Percentiles rank a stretch among this genome's conserved stretches.
These are phyloP conservation scores for Priapulus caudatus DNA, from an alignment of 2,888 invertebrate genomes.

Conservation along the genomic window DNA sequence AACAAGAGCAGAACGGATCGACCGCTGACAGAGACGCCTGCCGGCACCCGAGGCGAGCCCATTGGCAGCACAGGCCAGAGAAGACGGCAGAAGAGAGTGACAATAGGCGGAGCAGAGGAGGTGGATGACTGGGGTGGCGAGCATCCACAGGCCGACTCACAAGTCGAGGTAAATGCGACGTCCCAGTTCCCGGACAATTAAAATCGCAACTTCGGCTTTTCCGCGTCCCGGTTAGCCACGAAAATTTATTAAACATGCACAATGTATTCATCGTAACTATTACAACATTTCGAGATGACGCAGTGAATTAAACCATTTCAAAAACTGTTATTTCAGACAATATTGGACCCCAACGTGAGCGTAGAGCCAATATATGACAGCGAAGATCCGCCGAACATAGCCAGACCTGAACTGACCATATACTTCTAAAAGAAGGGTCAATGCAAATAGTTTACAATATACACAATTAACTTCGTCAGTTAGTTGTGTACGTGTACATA, in stretches of 20 bases:
- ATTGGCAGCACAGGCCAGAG: neutral
- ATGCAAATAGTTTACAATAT: too few species aligned
- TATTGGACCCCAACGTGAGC: slow-evolving; percentile 1
- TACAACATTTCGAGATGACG: too few species aligned
- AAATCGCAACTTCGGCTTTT: too few species aligned
- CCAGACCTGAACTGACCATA: neutral
- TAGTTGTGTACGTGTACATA: too few species aligned
- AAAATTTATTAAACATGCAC: too few species aligned
- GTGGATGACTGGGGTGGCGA: neutral
- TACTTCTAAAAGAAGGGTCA: neutral
- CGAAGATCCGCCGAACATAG: neutral
- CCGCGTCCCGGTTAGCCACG: too few species aligned
- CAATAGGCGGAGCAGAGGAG: slow-evolving; percentile 3
- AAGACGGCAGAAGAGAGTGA: neutral
- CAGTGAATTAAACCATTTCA: too few species aligned
- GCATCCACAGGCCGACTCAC: neutral
- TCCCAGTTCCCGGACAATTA: too few species aligned
- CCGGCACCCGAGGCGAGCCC: neutral
- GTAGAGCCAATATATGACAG: neutral
- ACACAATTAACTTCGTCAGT: too few species aligned
- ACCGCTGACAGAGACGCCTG: neutral
- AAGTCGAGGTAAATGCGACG: neutral
- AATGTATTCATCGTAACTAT: too few species aligned
- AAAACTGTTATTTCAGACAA: slow-evolving; percentile 1
- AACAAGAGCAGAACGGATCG: neutral